A percentile compares a stretch with the other conserved stretches of the same genome.
phyloP scores from a whole-genome alignment of 1,140 invertebrate genomes.

The Pogonomyrmex barbatus region DNA sequence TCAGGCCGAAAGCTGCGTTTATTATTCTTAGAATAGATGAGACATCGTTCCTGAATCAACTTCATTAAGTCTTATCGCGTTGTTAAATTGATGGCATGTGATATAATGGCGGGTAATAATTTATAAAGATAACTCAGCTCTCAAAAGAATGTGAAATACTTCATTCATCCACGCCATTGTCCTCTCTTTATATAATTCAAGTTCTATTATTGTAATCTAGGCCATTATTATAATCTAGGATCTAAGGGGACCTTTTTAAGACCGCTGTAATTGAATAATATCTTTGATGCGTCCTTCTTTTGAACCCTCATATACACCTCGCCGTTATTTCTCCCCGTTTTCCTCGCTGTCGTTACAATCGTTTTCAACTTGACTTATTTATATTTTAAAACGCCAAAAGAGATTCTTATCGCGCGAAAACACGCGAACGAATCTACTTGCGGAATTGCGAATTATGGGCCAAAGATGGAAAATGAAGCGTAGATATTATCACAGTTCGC shows the following conservation, averaged over 20 bases:
- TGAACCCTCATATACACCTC: neutral
- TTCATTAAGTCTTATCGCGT: constrained; percentile 52
- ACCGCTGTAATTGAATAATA: constrained; percentile 35
- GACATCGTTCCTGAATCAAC: constrained; percentile 36
- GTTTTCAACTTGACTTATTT: neutral
- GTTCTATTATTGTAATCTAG: constrained; percentile 50
- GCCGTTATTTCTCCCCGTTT: neutral
- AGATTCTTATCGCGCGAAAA: neutral
- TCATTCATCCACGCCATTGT: constrained; percentile 49
- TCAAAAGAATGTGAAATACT: constrained; percentile 61
- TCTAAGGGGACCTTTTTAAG: constrained; percentile 49
- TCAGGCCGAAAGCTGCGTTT: constrained; percentile 30
- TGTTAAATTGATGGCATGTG: constrained; percentile 51
- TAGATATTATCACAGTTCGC: constrained; percentile 17
- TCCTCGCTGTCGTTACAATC: neutral
- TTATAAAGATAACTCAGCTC: constrained; percentile 35
- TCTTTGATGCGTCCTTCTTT: constrained; percentile 32
- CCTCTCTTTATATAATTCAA: constrained; percentile 37
- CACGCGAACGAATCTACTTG: neutral
- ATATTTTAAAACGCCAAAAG: neutral
- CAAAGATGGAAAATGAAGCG: constrained; percentile 15
- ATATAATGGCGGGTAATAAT: constrained; percentile 54
- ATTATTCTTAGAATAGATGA: constrained; percentile 49
- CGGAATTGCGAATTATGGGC: constrained; percentile 17
- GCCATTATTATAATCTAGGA: constrained; percentile 51